Evolutionary conservation across 1,140 invertebrate genomes (phyloP).

Genomic region (Lamellibrachia luymesi): DNA sequence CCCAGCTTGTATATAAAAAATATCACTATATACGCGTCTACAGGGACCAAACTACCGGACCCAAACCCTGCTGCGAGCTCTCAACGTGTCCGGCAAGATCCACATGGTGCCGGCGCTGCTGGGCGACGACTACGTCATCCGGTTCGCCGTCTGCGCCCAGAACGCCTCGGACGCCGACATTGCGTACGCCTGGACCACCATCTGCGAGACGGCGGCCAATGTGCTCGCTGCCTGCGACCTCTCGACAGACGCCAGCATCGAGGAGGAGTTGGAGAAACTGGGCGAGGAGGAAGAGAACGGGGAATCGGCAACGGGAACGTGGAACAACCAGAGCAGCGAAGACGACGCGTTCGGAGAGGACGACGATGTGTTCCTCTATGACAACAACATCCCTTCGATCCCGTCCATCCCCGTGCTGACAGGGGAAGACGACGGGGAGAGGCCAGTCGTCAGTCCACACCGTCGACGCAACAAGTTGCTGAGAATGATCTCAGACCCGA

Average conservation of each 20-base stretch:
- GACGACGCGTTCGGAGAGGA: conserved; percentile 10
- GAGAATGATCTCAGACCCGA: conserved; percentile 91
- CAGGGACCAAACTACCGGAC: conserved; percentile 87
- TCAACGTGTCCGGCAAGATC: conserved; percentile 93
- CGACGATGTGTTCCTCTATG: conserved; percentile 29
- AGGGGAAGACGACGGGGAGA: neutral
- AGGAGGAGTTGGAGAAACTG: conserved; percentile 18
- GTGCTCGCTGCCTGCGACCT: conserved; percentile 22
- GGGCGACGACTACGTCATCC: conserved; percentile 84
- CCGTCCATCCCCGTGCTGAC: conserved; percentile 25
- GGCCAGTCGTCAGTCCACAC: neutral
- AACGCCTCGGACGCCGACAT: conserved; percentile 86
- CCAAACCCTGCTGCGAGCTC: conserved; percentile 87
- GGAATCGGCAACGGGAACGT: conserved; percentile 7
- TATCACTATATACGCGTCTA: neutral
- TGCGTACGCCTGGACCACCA: conserved; percentile 84
- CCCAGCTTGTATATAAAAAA: neutral
- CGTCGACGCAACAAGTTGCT: conserved; percentile 84
- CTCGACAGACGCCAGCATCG: conserved; percentile 11
- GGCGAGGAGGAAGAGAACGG: conserved; percentile 26
- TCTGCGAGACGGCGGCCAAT: conserved; percentile 51
- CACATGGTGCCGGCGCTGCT: conserved; percentile 95
- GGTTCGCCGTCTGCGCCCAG: conserved; percentile 85
- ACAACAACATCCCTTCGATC: conserved; percentile 30
- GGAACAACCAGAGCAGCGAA: neutral